Evolutionary conservation across 2,888 invertebrate genomes (phyloP).

Genomic region (Dynastes maya): DNA sequence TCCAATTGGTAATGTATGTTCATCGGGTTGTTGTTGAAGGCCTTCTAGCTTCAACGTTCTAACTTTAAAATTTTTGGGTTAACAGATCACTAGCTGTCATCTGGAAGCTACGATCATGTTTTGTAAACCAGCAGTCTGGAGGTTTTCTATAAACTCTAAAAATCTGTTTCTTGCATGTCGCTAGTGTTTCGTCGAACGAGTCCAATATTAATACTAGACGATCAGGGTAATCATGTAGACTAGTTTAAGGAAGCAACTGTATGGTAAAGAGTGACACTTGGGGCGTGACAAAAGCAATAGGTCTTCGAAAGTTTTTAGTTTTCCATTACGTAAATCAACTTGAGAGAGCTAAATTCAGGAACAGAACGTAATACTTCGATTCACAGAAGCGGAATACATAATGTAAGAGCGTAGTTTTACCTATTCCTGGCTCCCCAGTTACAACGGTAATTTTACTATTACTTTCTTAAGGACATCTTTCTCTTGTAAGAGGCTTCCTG

Average conservation of each 20-base stretch:
- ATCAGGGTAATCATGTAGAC: background rate
- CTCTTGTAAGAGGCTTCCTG: background rate
- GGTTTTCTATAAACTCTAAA: background rate
- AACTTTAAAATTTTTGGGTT: background rate
- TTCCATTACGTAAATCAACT: background rate
- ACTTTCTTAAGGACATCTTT: background rate
- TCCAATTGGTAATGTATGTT: background rate
- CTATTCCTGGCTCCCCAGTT: slow-evolving; percentile 20
- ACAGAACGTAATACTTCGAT: background rate
- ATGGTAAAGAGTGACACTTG: background rate
- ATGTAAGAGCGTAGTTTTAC: slow-evolving; percentile 2
- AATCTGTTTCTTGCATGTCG: background rate
- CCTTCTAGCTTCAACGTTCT: background rate
- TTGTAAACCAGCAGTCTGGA: background rate
- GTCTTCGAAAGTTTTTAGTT: background rate
- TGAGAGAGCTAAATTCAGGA: background rate
- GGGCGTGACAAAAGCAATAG: background rate
- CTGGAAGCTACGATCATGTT: slow-evolving; percentile 17
- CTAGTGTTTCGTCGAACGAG: background rate
- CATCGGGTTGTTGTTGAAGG: background rate
- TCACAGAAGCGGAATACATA: background rate
- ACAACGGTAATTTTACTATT: background rate
- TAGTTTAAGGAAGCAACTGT: background rate
- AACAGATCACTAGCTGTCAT: background rate
- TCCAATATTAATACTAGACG: background rate